A percentile compares a stretch with the other conserved stretches of the same genome.
These are phyloP conservation scores for Alentia gelatinosa DNA, from an alignment of 2,888 invertebrate species.

Conservation along the genomic window DNA sequence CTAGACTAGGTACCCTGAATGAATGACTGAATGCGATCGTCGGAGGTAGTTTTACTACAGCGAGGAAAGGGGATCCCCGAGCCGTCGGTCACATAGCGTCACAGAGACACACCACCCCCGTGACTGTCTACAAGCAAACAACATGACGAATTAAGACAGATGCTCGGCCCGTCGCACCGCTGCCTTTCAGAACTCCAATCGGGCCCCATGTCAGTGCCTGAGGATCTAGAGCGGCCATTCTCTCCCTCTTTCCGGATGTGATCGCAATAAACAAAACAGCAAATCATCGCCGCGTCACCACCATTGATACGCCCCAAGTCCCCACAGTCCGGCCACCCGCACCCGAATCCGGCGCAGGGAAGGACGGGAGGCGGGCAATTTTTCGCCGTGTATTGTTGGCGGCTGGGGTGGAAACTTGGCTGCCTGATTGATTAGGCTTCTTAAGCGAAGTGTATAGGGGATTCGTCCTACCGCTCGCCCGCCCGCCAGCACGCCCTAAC, in stretches of 20 bases:
- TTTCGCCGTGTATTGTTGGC: background rate
- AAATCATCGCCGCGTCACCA: conserved; percentile 10
- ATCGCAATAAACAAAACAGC: conserved; percentile 48
- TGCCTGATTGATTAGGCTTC: background rate
- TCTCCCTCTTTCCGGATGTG: conserved; percentile 3
- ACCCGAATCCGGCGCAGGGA: conserved; percentile 1
- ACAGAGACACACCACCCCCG: background rate
- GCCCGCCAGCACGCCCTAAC: too few relatives aligned
- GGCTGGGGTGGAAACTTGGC: background rate
- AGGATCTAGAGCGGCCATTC: background rate
- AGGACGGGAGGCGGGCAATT: background rate
- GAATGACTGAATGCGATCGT: background rate
- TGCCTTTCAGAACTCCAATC: background rate
- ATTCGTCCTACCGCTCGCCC: background rate
- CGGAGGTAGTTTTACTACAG: background rate
- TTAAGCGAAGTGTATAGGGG: background rate
- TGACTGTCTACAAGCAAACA: background rate
- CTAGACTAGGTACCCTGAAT: background rate
- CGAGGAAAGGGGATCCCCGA: background rate
- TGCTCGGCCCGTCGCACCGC: background rate
- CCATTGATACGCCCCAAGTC: background rate
- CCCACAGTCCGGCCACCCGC: background rate
- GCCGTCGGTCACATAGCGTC: background rate
- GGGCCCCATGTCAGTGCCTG: background rate
- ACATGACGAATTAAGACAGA: conserved; percentile 26